Evolutionary conservation across 2,113 vertebrate genomes (phyloP).

Genomic region (Laticauda laticaudata): DNA sequence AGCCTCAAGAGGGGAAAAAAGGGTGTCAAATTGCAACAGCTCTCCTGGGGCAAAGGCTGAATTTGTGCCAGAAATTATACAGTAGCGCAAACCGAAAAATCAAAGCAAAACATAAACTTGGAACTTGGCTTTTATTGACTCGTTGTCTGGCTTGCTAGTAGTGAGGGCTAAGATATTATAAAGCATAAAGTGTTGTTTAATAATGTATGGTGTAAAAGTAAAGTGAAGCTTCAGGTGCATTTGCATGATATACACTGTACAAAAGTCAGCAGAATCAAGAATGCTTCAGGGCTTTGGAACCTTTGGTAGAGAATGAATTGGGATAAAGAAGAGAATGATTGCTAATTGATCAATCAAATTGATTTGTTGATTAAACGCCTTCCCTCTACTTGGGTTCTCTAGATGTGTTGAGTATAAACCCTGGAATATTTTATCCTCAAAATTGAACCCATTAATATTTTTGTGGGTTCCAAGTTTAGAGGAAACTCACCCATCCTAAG

Average conservation of each 20-base stretch:
- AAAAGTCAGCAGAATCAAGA: neutral
- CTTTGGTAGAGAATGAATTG: constrained; percentile 18
- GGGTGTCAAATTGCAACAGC: neutral
- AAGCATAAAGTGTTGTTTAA: neutral
- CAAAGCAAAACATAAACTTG: neutral
- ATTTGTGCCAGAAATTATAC: neutral
- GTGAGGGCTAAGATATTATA: neutral
- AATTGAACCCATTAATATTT: neutral
- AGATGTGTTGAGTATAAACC: neutral
- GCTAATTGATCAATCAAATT: neutral
- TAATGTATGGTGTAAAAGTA: fast-evolving
- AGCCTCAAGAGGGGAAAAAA: neutral
- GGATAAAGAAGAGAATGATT: neutral
- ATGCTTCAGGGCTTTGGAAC: neutral
- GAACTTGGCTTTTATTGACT: neutral
- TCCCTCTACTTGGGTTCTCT: neutral
- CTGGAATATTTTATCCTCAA: neutral
- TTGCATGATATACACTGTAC: fast-evolving
- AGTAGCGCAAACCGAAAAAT: neutral
- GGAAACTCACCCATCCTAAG: neutral
- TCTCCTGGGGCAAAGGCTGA: fast-evolving
- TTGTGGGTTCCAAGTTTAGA: neutral
- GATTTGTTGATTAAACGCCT: neutral
- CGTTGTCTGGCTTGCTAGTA: fast-evolving
- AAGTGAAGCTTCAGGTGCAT: neutral